Conservation (phyloP, 2,888 invertebrate genomes). For the Spatulosminthurus flaviceps region DNA sequence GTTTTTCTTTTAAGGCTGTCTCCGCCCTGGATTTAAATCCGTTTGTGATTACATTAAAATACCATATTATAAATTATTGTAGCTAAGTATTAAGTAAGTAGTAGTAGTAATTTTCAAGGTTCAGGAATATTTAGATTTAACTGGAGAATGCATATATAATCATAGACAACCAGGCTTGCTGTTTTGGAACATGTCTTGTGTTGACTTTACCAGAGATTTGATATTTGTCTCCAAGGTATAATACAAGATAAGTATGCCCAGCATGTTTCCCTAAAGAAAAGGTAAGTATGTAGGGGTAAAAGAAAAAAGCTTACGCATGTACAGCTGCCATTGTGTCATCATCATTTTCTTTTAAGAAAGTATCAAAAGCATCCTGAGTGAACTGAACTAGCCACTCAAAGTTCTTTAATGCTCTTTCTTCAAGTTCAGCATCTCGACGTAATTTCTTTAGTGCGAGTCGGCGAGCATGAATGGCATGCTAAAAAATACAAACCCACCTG, state of each 20-base stretch:
- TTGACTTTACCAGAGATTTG: too few relatives aligned
- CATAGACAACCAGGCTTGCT: too few relatives aligned
- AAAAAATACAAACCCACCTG: not conserved
- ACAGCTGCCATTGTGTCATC: slow-evolving; percentile 55
- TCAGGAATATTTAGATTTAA: too few relatives aligned
- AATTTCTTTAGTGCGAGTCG: slow-evolving; percentile 56
- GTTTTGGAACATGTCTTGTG: too few relatives aligned
- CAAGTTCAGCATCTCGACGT: slow-evolving; percentile 53
- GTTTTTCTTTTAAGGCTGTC: slow-evolving; percentile 55
- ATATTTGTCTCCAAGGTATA: too few relatives aligned
- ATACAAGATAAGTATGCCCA: too few relatives aligned
- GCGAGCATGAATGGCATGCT: slow-evolving; percentile 60
- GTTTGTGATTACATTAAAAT: too few relatives aligned
- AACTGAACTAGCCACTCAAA: slow-evolving; percentile 61
- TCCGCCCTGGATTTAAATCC: slow-evolving; percentile 61
- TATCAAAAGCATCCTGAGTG: slow-evolving; percentile 59
- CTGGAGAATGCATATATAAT: too few relatives aligned
- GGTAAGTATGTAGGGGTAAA: not conserved
- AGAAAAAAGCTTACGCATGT: slow-evolving; percentile 51
- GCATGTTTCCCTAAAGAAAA: not conserved
- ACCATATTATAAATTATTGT: too few relatives aligned
- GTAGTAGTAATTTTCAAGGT: too few relatives aligned
- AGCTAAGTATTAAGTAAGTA: too few relatives aligned
- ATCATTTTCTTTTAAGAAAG: slow-evolving; percentile 61
- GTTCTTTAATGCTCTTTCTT: slow-evolving; percentile 58